Base-by-base conservation (phyloP, 2,113 vertebrate genomes). In the Chaetodon trifascialis region DNA sequence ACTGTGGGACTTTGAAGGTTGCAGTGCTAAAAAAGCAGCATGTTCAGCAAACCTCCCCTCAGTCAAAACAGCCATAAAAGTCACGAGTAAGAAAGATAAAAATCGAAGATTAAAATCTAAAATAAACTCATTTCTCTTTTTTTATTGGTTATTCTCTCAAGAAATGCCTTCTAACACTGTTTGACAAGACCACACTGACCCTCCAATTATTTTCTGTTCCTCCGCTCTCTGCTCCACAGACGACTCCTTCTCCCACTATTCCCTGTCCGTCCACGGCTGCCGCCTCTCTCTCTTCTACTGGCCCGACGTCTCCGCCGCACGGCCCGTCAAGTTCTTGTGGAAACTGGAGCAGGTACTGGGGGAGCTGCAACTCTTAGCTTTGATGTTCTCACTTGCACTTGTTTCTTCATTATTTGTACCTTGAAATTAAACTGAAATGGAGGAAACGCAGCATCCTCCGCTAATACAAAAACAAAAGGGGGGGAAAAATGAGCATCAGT, bases 301-400 rank as follows among this genome's bases (percentile, higher is more conserved):
- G 98, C 97, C 98, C 0, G 92, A 99, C 75, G 95, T 99, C 65
- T 96, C 97, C 4, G 96, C 97, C 0, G 96, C 97, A 0, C 96
- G 97, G 38, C 98, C 98, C 0, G 97, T 99, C 91, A 99, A 99
- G 91, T 99, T 99, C 93, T 96, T 99, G 79, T 99, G 98, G 98
- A 99, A 99, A 93, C 94, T 99, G 83, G 98, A 99, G 86, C 98
- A 99, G 98, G 98, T 99, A 94, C 76, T 23, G 54, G 9, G 71
- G 81, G 81, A 87, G 30, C 55, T n/a, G 64, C 73, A 59, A 9
- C 11, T 21, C 76, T 16, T 7, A 8, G 58, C 71, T 80, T 62
- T 72, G 73, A 90, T 78, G 82, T 47, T 76, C 54, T 47, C 70
- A 1, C 2, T 12, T 56, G 30, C 38, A 7, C 40, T 58, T 3